A percentile compares a stretch with the other conserved stretches of the same genome.
Evolutionary conservation across 2,888 invertebrate species (phyloP).

Genomic region (Rotaria sp.): DNA sequence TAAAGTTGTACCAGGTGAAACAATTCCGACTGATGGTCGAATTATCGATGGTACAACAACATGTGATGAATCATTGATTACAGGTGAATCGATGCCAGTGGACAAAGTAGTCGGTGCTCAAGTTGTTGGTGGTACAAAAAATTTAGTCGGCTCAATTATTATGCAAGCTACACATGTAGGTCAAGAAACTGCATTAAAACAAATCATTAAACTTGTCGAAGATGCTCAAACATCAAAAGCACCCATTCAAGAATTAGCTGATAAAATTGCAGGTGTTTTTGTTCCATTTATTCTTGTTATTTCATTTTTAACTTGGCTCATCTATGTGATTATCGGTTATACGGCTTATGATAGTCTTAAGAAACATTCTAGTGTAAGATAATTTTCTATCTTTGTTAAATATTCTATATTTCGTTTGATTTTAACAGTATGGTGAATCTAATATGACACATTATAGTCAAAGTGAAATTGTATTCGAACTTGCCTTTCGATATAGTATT

Average conservation of each 20-base stretch:
- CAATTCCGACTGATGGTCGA: slow-evolving; percentile 86
- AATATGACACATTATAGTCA: background rate
- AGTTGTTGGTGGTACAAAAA: slow-evolving; percentile 88
- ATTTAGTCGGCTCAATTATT: slow-evolving; percentile 81
- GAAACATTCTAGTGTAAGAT: slow-evolving; percentile 25
- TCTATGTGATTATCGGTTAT: slow-evolving; percentile 77
- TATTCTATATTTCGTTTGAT: too few species aligned
- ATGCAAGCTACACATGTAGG: slow-evolving; percentile 89
- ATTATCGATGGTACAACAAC: slow-evolving; percentile 77
- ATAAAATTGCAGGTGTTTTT: slow-evolving; percentile 92
- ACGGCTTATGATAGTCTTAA: slow-evolving; percentile 46
- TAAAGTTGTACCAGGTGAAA: slow-evolving; percentile 85
- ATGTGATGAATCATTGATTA: slow-evolving; percentile 91
- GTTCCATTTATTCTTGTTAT: slow-evolving; percentile 83
- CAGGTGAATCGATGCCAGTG: slow-evolving; percentile 96
- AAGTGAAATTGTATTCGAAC: slow-evolving; percentile 76
- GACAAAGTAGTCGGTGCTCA: slow-evolving; percentile 69
- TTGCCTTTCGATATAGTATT: slow-evolving; percentile 88
- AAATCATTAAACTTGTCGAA: slow-evolving; percentile 90
- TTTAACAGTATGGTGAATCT: too few species aligned
- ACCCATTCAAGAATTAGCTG: slow-evolving; percentile 92
- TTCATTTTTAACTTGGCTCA: slow-evolving; percentile 72
- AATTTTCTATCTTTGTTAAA: too few species aligned
- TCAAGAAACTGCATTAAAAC: slow-evolving; percentile 82
- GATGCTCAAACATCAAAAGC: slow-evolving; percentile 95